These are phyloP conservation scores for Zaprionus ghesquierei DNA, from an alignment of 1,140 invertebrate genomes.

Conservation along the genomic window DNA sequence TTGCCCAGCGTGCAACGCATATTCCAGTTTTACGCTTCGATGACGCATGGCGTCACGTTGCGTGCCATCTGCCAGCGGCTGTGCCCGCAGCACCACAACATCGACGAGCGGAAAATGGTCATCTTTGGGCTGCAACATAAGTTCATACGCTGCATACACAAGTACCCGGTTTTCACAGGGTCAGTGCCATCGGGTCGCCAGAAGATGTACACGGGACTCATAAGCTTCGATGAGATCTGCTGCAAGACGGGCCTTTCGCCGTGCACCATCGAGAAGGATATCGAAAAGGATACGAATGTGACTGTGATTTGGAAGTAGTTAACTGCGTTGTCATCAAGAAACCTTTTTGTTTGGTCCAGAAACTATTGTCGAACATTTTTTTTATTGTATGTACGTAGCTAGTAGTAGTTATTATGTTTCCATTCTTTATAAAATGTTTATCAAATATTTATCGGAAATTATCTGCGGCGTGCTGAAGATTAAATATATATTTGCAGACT, in stretches of 20 bases:
- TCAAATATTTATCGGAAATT: slow-evolving; percentile 3
- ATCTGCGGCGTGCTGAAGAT: slow-evolving; percentile 14
- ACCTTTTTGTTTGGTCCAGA: slow-evolving; percentile 3
- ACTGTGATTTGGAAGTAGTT: slow-evolving; percentile 92
- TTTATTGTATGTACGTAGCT: slow-evolving; percentile 9
- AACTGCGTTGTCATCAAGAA: slow-evolving; percentile 3
- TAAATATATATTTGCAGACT: slow-evolving; percentile 18
- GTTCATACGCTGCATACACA: slow-evolving; percentile 91
- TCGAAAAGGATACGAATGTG: slow-evolving; percentile 93
- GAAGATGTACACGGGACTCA: slow-evolving; percentile 90
- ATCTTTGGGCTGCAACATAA: slow-evolving; percentile 95
- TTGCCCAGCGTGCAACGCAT: slow-evolving; percentile 89
- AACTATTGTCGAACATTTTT: background rate
- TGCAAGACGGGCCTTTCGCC: slow-evolving; percentile 91
- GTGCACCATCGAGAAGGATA: slow-evolving; percentile 91
- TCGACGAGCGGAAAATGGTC: slow-evolving; percentile 93
- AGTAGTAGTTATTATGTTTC: slow-evolving; percentile 30
- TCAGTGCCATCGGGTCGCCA: slow-evolving; percentile 83
- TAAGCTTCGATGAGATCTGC: slow-evolving; percentile 95
- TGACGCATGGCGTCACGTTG: slow-evolving; percentile 93
- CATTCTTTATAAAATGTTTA: slow-evolving; percentile 18
- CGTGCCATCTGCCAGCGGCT: slow-evolving; percentile 91
- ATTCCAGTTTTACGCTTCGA: slow-evolving; percentile 90
- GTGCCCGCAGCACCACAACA: slow-evolving; percentile 82
- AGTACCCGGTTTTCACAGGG: slow-evolving; percentile 86